Conservation (phyloP, 1,140 invertebrate genomes). For the Drosophila lacertosa region DNA sequence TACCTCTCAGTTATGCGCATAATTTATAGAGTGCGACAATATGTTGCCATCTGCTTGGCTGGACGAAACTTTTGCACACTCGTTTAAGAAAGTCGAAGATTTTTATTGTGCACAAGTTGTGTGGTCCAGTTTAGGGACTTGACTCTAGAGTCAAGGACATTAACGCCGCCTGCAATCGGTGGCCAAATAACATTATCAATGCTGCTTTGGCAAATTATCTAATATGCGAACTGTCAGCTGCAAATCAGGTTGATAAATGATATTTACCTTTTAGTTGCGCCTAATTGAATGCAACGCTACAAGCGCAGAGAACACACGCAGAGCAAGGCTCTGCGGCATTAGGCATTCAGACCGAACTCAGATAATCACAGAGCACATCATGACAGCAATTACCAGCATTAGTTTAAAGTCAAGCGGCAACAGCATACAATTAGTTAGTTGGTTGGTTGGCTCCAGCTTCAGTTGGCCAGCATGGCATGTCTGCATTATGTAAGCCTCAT, state of each 20-base stretch:
- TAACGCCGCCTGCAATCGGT: constrained; percentile 10
- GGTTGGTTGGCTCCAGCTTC: constrained; percentile 20
- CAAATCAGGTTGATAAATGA: constrained; percentile 67
- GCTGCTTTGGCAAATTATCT: constrained; percentile 35
- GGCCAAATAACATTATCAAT: constrained; percentile 26
- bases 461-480: constrained; percentile 15
- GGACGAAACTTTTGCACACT: constrained; percentile 59
- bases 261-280: constrained; percentile 56
- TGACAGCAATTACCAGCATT: constrained; percentile 74
- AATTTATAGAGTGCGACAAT: constrained; percentile 81
- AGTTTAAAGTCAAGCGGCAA: constrained; percentile 62
- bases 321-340: constrained; percentile 2
- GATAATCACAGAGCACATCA: constrained; percentile 74
- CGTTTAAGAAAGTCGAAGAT: constrained; percentile 62
- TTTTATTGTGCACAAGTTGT: constrained; percentile 28
- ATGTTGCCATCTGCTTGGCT: constrained; percentile 64
- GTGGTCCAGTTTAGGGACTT: constrained; percentile 22
- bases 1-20: constrained; percentile 70
- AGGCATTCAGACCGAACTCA: constrained; percentile 21
- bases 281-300: constrained; percentile 63
- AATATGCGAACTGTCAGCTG: constrained; percentile 31
- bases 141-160: constrained; percentile 43
- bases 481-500: constrained; percentile 39
- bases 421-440: constrained; percentile 30
- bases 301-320: neutral